Evolutionary conservation across 1,140 invertebrate species (phyloP).

Genomic region (Bombyx mandarina): DNA sequence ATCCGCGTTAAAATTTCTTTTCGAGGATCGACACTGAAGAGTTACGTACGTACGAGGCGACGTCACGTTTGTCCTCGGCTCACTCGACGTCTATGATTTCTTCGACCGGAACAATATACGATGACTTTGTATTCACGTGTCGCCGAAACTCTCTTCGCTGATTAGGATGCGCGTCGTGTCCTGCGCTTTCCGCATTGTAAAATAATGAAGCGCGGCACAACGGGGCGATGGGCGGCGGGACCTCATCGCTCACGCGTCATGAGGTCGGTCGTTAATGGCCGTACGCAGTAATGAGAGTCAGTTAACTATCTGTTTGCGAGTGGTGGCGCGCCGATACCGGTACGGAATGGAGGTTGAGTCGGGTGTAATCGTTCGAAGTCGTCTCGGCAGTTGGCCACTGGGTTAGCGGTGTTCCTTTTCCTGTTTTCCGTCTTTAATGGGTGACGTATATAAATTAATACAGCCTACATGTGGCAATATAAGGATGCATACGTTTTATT

Average conservation of each 20-base stretch:
- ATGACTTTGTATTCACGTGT: slow-evolving; percentile 52
- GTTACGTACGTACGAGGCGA: slow-evolving; percentile 15
- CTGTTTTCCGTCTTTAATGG: slow-evolving; percentile 56
- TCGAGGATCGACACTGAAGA: slow-evolving; percentile 20
- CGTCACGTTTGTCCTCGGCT: slow-evolving; percentile 36
- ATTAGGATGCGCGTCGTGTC: slow-evolving; percentile 55
- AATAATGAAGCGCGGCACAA: slow-evolving; percentile 48
- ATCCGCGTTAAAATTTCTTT: slow-evolving; percentile 32
- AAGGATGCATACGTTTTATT: too few relatives aligned
- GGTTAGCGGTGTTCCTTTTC: slow-evolving; percentile 65
- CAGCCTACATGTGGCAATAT: too few relatives aligned
- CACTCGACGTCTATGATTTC: slow-evolving; percentile 38
- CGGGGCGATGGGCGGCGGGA: slow-evolving; percentile 36
- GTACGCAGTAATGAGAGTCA: slow-evolving; percentile 25
- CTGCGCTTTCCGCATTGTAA: slow-evolving; percentile 55
- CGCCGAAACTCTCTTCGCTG: slow-evolving; percentile 62
- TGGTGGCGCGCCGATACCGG: slow-evolving; percentile 42
- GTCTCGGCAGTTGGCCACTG: slow-evolving; percentile 62
- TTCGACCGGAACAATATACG: slow-evolving; percentile 26
- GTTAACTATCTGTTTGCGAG: slow-evolving; percentile 31
- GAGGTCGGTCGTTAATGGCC: slow-evolving; percentile 26
- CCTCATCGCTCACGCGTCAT: slow-evolving; percentile 31
- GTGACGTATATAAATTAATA: slow-evolving; percentile 20
- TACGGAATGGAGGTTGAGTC: slow-evolving; percentile 49
- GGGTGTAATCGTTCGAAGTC: slow-evolving; percentile 45